Conservation (phyloP, 1,140 invertebrate species). For the Drosophila pallidifrons region DNA sequence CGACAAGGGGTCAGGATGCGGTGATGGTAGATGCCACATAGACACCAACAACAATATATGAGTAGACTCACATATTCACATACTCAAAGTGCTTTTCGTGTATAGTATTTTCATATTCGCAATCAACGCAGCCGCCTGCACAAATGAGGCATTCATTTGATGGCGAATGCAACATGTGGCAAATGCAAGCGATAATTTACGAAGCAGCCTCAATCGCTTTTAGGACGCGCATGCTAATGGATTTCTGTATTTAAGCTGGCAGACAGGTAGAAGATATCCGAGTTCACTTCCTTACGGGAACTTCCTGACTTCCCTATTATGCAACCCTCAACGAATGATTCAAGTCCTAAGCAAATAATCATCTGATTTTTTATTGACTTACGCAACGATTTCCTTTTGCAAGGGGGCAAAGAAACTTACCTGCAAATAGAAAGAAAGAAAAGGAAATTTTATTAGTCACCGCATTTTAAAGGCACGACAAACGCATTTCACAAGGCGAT, state of each 20-base stretch:
- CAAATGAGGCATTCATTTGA: constrained; percentile 71
- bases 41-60: constrained; percentile 12
- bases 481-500: constrained; percentile 57
- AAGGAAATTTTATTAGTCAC: constrained; percentile 60
- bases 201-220: constrained; percentile 18
- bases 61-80: constrained; percentile 45
- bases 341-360: constrained; percentile 69
- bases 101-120: constrained; percentile 34
- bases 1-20: constrained; percentile 72
- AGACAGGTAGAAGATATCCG: constrained; percentile 22
- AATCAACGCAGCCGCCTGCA: constrained; percentile 53
- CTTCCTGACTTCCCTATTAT: constrained; percentile 11
- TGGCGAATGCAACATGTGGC: constrained; percentile 39
- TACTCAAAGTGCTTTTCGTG: constrained; percentile 33
- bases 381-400: constrained; percentile 74
- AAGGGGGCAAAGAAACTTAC: constrained; percentile 54
- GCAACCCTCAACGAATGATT: neutral
- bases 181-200: constrained; percentile 60
- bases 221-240: constrained; percentile 55
- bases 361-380: constrained; percentile 71
- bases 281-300: constrained; percentile 38
- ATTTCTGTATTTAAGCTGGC: neutral
- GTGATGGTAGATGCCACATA: constrained; percentile 19
- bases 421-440: constrained; percentile 50
- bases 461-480: constrained; percentile 21